These are phyloP conservation scores for Neolamprologus sp. DNA, from an alignment of 2,113 vertebrate genomes.

Conservation along the genomic window DNA sequence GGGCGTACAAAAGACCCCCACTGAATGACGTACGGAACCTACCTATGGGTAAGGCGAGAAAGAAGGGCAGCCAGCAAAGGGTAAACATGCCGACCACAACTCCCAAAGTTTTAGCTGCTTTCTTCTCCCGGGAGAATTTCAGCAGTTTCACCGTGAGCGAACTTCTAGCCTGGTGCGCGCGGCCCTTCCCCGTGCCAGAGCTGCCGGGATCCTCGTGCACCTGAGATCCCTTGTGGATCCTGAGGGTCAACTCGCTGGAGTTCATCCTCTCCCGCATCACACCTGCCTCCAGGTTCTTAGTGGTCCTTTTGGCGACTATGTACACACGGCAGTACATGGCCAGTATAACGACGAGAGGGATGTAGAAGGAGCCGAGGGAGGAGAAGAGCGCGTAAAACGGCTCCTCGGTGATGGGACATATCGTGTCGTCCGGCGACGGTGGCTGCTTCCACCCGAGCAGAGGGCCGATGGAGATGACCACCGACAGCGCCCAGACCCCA, in stretches of 20 bases:
- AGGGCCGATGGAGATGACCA: slow-evolving; percentile 95
- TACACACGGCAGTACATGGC: slow-evolving; percentile 96
- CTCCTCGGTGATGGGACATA: slow-evolving; percentile 89
- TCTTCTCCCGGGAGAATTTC: slow-evolving; percentile 95
- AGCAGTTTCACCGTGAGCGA: slow-evolving; percentile 88
- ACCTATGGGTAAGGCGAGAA: slow-evolving; percentile 89
- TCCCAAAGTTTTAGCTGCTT: slow-evolving; percentile 91
- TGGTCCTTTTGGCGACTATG: slow-evolving; percentile 92
- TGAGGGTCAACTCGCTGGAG: slow-evolving; percentile 88
- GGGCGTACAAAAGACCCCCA: background rate
- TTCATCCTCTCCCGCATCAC: slow-evolving; percentile 93
- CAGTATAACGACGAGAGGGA: slow-evolving; percentile 88
- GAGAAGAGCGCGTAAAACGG: slow-evolving; percentile 96
- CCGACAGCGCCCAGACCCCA: slow-evolving; percentile 86
- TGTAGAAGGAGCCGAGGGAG: slow-evolving; percentile 95
- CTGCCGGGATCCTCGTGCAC: slow-evolving; percentile 72
- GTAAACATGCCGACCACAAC: slow-evolving; percentile 95
- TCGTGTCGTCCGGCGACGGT: slow-evolving; percentile 81
- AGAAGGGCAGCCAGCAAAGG: slow-evolving; percentile 93
- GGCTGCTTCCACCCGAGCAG: slow-evolving; percentile 95
- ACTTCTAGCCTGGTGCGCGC: slow-evolving; percentile 80
- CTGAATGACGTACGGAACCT: slow-evolving; percentile 44
- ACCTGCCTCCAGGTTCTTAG: slow-evolving; percentile 91
- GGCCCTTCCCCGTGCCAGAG: slow-evolving; percentile 71
- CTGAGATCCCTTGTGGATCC: slow-evolving; percentile 90